These are phyloP conservation scores for Gasterosteus nipponicus DNA, from an alignment of 2,113 vertebrate species.

Conservation along the genomic window DNA sequence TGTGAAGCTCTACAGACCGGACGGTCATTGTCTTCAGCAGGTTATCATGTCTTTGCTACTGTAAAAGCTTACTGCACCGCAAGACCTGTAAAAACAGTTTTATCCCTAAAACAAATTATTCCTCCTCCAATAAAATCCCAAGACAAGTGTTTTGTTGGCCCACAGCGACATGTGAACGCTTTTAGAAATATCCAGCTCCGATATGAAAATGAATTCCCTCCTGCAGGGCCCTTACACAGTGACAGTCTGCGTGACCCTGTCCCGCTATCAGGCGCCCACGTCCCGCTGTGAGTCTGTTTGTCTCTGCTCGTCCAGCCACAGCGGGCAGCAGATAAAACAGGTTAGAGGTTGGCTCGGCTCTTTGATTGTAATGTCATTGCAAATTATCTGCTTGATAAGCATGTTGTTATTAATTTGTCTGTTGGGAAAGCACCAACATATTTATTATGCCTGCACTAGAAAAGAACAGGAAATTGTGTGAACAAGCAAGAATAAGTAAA, in stretches of 20 bases:
- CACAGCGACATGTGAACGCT: background rate
- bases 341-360: conserved; percentile 56
- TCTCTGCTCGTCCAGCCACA: conserved; percentile 56
- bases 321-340: conserved; percentile 63
- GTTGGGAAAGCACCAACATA: conserved; percentile 24
- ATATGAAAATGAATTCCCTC: background rate
- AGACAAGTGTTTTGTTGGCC: too few relatives aligned
- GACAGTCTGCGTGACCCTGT: conserved; percentile 49
- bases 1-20: background rate
- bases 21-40: background rate
- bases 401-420: conserved; percentile 71
- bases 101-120: background rate
- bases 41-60: background rate
- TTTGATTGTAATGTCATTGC: conserved; percentile 73
- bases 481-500: background rate
- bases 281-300: conserved; percentile 67
- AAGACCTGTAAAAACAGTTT: background rate
- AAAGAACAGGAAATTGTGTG: background rate
- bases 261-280: conserved; percentile 50
- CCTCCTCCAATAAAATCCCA: background rate
- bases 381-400: conserved; percentile 74
- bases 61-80: background rate
- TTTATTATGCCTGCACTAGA: conserved; percentile 12
- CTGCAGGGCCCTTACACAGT: rapidly evolving
- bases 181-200: background rate